Evolutionary conservation across 2,888 invertebrate genomes (phyloP), one percentile per base, ranked within the genome.

Genomic region (Chymomyza caudatula): DNA sequence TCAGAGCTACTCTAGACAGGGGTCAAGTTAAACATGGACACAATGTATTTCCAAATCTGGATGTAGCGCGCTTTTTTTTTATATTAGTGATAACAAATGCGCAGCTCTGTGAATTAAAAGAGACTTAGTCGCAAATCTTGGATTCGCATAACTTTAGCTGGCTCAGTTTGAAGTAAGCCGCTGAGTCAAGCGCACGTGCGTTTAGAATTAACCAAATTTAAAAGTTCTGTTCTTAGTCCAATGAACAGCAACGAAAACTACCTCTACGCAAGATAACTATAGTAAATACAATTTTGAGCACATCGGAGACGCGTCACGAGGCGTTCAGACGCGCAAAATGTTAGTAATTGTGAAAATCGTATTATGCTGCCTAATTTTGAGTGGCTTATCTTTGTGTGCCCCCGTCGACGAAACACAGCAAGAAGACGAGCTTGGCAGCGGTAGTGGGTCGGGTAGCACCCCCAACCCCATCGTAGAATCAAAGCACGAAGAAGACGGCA

Each of bases 131-230:
- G 23, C 22, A 25, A 52, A 58, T 20, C 58, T 53, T 44, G 43
- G 49, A 17, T 25, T 42, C 11, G 23, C 37, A 13, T 43, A 13
- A 52, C 53, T 8, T 4, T 37, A 13, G 29, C 29, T 37, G 29
- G 60, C 59, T 59, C 67, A 86, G 82, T 86, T 73, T 63, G 60
- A 42, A 67, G 54, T 63, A 61, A 44, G 60, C n/a, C 70, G 68
- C 53, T 59, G 71, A 74, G 71, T 67, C 53, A 69, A 70, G 23
- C 62, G 60, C 82, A 65, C 58, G 72, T 42, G 65, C 49, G 25
- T 22, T 53, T 6, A 49, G 51, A 44, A 43, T 23, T 63, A 25
- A 47, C 37, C 20, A 3, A 29, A 37, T 11, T 1, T 11, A 51
- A 37, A 62, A 13, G 51, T 43, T 53, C 55, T n/a, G 20, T 17